Base-by-base conservation (phyloP, 2,113 vertebrate species). In the Leucosticte australis region DNA sequence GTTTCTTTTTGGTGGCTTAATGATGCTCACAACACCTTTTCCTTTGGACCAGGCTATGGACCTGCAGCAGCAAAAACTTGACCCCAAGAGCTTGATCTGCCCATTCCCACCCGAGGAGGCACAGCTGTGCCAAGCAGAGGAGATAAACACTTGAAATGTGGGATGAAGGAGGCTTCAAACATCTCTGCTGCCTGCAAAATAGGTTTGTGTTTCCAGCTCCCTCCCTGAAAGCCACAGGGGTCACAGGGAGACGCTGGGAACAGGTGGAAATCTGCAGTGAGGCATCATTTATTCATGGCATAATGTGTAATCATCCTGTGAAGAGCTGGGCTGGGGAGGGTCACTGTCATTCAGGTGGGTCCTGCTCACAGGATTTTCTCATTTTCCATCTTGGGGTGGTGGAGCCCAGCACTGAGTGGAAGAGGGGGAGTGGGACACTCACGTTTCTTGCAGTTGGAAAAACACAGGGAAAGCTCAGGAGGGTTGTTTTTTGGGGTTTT, bases 91-190 rank as follows among this genome's bases (percentile, higher is more conserved):
- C 76, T 86, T 21, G 84, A 62, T 75, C 49, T 65, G 86, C 92
- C 84, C 71, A 9, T 76, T 79, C 62, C 5, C 67, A 64, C 13
- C 70, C 2, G 4, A 42, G 55, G 87, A 86, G 70, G 71, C 39
- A 4, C 92, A 95, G 90, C 95, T 95, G 90, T 11, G 11, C 63
- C 7, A 3, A 19, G 73, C 76, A 94, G n/a, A 69, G 69, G n/a
- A 94, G 90, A 89, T 73, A 87, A 90, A 95, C 89, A 88, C 93
- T 90, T 69, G 90, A 83, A 94, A 73, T 1, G 0, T 13, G 12
- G 85, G 28, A 47, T 73, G 90, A 74, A 93, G 88, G 94, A 80
- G 94, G 64, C 90, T 96, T 90, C 95, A 90, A 82, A 91, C 78
- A 39, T 20, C 94, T 78, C 94, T 73, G 79, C 90, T 65, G 76